A percentile compares a stretch with the other conserved stretches of the same genome.
These are phyloP conservation scores for Eleginops maclovinus DNA, from an alignment of 2,113 vertebrate species.

Conservation along the genomic window DNA sequence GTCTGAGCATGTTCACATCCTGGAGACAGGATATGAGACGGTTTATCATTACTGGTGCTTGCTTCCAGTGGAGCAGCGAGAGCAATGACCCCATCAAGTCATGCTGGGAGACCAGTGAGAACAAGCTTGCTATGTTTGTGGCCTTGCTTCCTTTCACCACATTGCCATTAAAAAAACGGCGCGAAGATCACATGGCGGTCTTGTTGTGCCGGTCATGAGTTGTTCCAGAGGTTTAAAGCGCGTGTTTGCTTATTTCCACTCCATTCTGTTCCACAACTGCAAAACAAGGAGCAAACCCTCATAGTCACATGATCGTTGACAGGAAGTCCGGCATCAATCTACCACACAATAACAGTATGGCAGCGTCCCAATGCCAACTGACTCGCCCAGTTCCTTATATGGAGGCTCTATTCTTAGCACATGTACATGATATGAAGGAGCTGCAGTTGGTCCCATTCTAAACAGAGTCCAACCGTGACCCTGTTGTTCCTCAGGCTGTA, in stretches of 20 bases:
- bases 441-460: slow-evolving; percentile 17
- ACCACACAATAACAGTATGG: slow-evolving; percentile 33
- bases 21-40: not conserved
- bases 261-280: slow-evolving; percentile 7
- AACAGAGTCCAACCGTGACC: not conserved
- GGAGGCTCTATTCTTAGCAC: slow-evolving; percentile 73
- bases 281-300: slow-evolving; percentile 45
- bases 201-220: slow-evolving; percentile 61
- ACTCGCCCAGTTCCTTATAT: slow-evolving; percentile 61
- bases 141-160: slow-evolving; percentile 6
- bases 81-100: slow-evolving; percentile 22
- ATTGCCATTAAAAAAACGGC: slow-evolving; percentile 16
- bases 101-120: not conserved
- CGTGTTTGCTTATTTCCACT: slow-evolving; percentile 30
- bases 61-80: not conserved
- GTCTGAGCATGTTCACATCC: slow-evolving; percentile 1
- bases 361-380: slow-evolving; percentile 47
- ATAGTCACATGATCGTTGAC: slow-evolving; percentile 61
- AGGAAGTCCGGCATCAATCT: slow-evolving; percentile 66
- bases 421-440: slow-evolving; percentile 50
- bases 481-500: not conserved
- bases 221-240: slow-evolving; percentile 34
- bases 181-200: slow-evolving; percentile 56
- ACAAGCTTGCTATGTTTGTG: slow-evolving; percentile 1
- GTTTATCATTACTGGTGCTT: slow-evolving; percentile 30